Conservation (phyloP, 1,140 invertebrate species). For the Zaprionus capensis region DNA sequence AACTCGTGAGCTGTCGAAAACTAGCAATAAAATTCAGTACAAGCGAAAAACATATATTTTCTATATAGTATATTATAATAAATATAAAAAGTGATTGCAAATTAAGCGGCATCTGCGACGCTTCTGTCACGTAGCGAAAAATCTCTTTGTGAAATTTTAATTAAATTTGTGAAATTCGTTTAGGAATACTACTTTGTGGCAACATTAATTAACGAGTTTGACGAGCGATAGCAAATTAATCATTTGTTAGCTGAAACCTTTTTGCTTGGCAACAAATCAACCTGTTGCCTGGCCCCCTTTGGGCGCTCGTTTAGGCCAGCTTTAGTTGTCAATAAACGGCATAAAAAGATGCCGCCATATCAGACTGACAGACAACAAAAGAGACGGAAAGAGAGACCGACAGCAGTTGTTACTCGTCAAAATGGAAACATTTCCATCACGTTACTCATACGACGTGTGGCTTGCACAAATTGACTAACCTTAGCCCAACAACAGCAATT, state of each 20-base stretch:
- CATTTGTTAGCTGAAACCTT: background rate
- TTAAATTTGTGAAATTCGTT: conserved; percentile 3
- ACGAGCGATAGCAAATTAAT: conserved; percentile 19
- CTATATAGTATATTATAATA: conserved; percentile 21
- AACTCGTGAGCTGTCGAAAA: conserved; percentile 64
- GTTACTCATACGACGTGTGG: conserved; percentile 44
- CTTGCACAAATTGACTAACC: conserved; percentile 19
- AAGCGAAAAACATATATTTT: conserved; percentile 11
- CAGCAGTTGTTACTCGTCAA: background rate
- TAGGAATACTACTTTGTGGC: background rate
- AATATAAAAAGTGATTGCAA: conserved; percentile 29
- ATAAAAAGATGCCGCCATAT: conserved; percentile 33
- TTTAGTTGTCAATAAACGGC: conserved; percentile 32
- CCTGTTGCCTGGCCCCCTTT: background rate
- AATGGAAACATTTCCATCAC: conserved; percentile 27
- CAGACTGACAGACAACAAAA: conserved; percentile 3
- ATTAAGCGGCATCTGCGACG: conserved; percentile 1
- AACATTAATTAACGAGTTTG: conserved; percentile 23
- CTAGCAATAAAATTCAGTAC: conserved; percentile 43
- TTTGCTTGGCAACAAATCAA: conserved; percentile 22
- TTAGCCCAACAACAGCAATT: conserved; percentile 15
- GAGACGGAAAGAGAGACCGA: background rate
- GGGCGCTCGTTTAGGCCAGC: background rate
- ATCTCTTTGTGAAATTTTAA: conserved; percentile 24
- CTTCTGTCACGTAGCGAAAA: conserved; percentile 36